Evolutionary conservation across 2,797 vertebrate species (phyloP), one percentile per base, ranked within the genome.

Genomic region (Syngnathus acus): DNA sequence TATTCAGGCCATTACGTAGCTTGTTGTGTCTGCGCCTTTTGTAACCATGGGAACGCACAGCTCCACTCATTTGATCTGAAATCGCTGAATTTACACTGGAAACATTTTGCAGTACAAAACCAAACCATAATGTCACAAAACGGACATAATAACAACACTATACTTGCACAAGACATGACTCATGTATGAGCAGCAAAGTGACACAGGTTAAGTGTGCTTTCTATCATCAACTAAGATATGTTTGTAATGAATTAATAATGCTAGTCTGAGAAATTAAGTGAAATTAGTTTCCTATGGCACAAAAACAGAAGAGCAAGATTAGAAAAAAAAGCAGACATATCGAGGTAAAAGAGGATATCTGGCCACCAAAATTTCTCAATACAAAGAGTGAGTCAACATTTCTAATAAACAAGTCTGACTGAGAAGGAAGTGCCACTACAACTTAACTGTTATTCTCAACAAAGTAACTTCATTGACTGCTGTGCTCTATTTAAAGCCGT

Each of bases 11-110:
- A 40, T 60, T n/a, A 66, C 55, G 70, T 65, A 50, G 72, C n/a
- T 43, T 62, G 60, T 62, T 17, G 51, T 74, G 72, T 65, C 69
- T 66, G 64, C 65, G 69, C 40, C 68, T 74, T 70, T 37, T 65
- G 82, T 76, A 62, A 60, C 79, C 69, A 77, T 69, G 76, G 79
- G 13, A 50, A 82, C 6, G 6, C 40, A 23, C 40, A 21, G 39
- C 39, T 14, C n/a, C n/a, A 10, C 39, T 40, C 19, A 40, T 61
- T 40, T 40, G 23, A 43, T 42, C 39, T 21, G 19, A 61, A 40
- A 40, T 61, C 19, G 16, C 10, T 40, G 39, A 40, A 9, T 21
- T 21, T 51, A 1, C n/a, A 21, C 9, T 4, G 4, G 50, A 21
- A 51, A 51, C 17, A 51, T 21, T 21, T 38, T 10, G 37, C 32